Evolutionary conservation across 2,888 invertebrate genomes (phyloP).

Genomic region (Encarsia formosa): DNA sequence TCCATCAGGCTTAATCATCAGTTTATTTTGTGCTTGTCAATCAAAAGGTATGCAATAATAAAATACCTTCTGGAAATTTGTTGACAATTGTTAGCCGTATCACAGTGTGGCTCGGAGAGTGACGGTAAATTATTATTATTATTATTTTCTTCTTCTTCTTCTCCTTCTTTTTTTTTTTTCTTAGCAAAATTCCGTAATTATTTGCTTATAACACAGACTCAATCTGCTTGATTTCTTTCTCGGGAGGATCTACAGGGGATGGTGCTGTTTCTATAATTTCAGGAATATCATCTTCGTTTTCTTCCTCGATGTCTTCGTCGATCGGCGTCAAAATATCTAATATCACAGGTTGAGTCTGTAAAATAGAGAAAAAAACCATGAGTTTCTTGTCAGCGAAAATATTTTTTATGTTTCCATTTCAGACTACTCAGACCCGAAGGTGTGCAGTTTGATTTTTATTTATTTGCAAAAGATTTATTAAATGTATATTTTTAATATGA

Average conservation of each 20-base stretch:
- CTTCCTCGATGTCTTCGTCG: slow-evolving; percentile 69
- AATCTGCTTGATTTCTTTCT: slow-evolving; percentile 59
- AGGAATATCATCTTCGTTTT: slow-evolving; percentile 69
- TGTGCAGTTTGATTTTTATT: too few species aligned
- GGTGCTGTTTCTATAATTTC: slow-evolving; percentile 76
- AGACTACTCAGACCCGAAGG: too few species aligned
- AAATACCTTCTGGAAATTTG: slow-evolving; percentile 12
- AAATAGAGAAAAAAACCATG: neutral
- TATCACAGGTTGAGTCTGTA: slow-evolving; percentile 61
- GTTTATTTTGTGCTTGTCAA: slow-evolving; percentile 31
- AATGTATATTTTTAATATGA: too few species aligned
- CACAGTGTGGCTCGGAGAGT: slow-evolving; percentile 48
- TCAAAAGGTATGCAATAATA: slow-evolving; percentile 16
- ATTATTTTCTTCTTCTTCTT: too few species aligned
- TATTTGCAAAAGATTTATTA: too few species aligned
- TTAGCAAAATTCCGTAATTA: slow-evolving; percentile 20
- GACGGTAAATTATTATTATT: slow-evolving; percentile 37
- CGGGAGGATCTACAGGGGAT: slow-evolving; percentile 34
- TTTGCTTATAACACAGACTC: slow-evolving; percentile 66
- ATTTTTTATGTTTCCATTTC: too few species aligned
- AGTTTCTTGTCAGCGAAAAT: too few species aligned
- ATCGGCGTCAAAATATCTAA: slow-evolving; percentile 75
- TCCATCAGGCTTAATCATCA: slow-evolving; percentile 33
- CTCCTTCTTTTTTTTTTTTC: slow-evolving; percentile 7
- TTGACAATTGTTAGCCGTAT: slow-evolving; percentile 38